Conservation (phyloP, 2,113 vertebrate genomes). For the zebrafish (Danio rerio) region DNA sequence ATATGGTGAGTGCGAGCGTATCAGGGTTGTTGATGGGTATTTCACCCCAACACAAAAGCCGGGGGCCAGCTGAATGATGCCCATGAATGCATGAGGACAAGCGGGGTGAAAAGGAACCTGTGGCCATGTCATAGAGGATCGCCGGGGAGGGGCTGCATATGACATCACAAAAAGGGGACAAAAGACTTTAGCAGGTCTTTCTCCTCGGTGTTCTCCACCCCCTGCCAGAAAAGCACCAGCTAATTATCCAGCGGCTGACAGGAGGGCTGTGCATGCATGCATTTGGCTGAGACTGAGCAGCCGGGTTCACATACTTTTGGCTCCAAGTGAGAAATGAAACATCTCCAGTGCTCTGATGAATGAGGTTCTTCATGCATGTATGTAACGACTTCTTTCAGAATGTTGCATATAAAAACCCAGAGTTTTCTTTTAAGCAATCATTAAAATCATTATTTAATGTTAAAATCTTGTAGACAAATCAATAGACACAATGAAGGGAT, state of each 20-base stretch:
- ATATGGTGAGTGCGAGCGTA: slow-evolving; percentile 89
- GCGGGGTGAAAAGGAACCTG: slow-evolving; percentile 75
- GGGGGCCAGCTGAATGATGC: slow-evolving; percentile 78
- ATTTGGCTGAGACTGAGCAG: slow-evolving; percentile 31
- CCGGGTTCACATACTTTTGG: slow-evolving; percentile 36
- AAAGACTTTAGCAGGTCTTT: slow-evolving; percentile 55
- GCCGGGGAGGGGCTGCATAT: slow-evolving; percentile 62
- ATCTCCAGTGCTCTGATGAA: neutral
- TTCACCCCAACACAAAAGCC: slow-evolving; percentile 82
- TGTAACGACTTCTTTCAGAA: too few species aligned
- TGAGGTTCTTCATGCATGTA: too few species aligned
- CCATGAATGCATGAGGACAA: slow-evolving; percentile 88
- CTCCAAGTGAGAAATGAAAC: neutral
- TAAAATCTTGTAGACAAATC: too few species aligned
- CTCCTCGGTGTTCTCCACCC: slow-evolving; percentile 36
- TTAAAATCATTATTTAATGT: too few species aligned
- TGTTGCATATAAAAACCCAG: too few species aligned
- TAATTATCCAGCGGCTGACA: slow-evolving; percentile 59
- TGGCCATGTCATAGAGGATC: slow-evolving; percentile 70
- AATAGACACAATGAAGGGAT: too few species aligned
- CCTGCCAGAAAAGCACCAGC: slow-evolving; percentile 53
- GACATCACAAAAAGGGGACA: slow-evolving; percentile 53
- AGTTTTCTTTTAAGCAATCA: too few species aligned
- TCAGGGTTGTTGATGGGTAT: slow-evolving; percentile 72
- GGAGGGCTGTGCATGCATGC: slow-evolving; percentile 33